A percentile compares a stretch with the other conserved stretches of the same genome.
Conservation (phyloP, 2,113 vertebrate genomes). For the Scomber japonicus region DNA sequence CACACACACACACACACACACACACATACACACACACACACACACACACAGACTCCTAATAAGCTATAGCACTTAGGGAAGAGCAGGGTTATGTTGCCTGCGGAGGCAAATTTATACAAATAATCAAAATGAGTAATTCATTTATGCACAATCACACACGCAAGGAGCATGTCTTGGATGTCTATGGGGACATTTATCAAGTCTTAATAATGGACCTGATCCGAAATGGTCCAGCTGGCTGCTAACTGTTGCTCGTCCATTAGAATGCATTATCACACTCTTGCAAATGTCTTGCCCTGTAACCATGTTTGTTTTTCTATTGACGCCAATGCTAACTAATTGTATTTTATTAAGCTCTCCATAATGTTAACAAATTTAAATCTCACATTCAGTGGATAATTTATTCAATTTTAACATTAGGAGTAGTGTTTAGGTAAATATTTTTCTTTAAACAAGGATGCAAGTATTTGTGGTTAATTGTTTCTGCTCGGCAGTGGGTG, state of each 20-base stretch:
- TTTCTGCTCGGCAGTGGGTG: background rate
- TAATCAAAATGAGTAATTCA: constrained; percentile 55
- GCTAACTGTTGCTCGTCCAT: constrained; percentile 57
- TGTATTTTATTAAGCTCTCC: constrained; percentile 44
- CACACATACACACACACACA: no score
- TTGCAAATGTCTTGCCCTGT: constrained; percentile 67
- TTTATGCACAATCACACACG: constrained; percentile 68
- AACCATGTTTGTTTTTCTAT: constrained; percentile 64
- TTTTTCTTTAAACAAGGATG: background rate
- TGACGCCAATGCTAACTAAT: constrained; percentile 47
- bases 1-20: background rate
- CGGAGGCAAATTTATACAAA: constrained; percentile 50
- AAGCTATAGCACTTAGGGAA: constrained; percentile 23
- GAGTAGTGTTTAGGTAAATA: background rate
- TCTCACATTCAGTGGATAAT: constrained; percentile 32
- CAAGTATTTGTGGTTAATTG: background rate
- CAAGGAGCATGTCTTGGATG: constrained; percentile 49
- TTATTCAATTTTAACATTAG: constrained; percentile 42
- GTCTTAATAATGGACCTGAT: constrained; percentile 68
- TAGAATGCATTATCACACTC: constrained; percentile 77
- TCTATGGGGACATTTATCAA: constrained; percentile 65
- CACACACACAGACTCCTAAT: background rate
- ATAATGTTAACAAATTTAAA: constrained; percentile 36
- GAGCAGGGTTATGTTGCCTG: constrained; percentile 25
- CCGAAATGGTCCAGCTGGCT: constrained; percentile 63